Percentiles rank a stretch among this genome's conserved stretches.
phyloP scores from a whole-genome alignment of 2,113 vertebrate genomes.

The Glaucomys volans region DNA sequence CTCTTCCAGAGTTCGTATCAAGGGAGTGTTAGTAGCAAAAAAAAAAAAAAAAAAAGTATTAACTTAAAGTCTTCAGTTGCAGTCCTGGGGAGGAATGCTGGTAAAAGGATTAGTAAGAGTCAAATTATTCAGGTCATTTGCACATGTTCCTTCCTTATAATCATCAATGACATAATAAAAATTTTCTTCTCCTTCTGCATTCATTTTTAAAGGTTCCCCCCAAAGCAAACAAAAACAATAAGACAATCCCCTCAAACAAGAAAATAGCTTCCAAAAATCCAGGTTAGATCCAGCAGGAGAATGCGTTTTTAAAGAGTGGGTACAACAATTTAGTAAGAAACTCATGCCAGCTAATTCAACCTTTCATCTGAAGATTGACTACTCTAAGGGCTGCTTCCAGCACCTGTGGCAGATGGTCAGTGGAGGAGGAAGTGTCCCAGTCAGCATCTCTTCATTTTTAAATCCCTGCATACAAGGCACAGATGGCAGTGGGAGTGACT shows the following conservation, averaged over 20 bases:
- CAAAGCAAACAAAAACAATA: background rate
- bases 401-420: slow-evolving; percentile 85
- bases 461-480: slow-evolving; percentile 75
- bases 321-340: background rate
- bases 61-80: background rate
- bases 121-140: slow-evolving; percentile 49
- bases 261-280: background rate
- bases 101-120: background rate
- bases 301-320: background rate
- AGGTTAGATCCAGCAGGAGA: background rate
- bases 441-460: slow-evolving; percentile 61
- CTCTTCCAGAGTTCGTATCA: slow-evolving; percentile 62
- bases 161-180: slow-evolving; percentile 25
- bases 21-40: background rate
- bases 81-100: background rate
- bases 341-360: background rate
- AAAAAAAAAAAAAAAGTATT: background rate
- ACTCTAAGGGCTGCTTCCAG: slow-evolving; percentile 22
- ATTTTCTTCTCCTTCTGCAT: background rate
- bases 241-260: background rate
- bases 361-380: slow-evolving; percentile 79
- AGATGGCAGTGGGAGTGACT: slow-evolving; percentile 77
- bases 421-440: slow-evolving; percentile 65
- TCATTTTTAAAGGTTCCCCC: background rate
- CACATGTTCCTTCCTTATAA: slow-evolving; percentile 36